Evolutionary conservation across 2,113 vertebrate genomes (phyloP).

Genomic region (Phrynosoma blainvillii): DNA sequence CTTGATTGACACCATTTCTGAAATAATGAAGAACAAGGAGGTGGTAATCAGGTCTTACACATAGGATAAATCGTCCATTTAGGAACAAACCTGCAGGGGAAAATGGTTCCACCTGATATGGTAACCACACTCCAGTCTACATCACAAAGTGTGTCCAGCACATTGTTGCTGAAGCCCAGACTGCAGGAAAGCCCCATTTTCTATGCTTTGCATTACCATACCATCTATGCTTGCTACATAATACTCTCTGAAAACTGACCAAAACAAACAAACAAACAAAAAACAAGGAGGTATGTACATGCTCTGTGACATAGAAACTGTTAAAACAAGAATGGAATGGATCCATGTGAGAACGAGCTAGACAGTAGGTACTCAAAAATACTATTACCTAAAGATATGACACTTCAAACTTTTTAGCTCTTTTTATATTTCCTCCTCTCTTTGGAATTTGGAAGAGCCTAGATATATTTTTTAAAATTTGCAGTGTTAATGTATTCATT

Average conservation of each 20-base stretch:
- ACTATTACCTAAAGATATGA: not conserved
- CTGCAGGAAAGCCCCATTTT: not conserved
- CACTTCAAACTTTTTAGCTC: not conserved
- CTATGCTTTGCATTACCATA: not conserved
- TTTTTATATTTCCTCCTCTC: not conserved
- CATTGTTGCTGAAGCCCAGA: not conserved
- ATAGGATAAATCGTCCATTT: not conserved
- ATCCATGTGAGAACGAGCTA: not conserved
- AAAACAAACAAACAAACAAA: not conserved
- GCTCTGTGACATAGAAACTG: not conserved
- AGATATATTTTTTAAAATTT: not conserved
- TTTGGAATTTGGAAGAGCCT: not conserved
- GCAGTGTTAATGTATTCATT: not conserved
- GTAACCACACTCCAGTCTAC: not conserved
- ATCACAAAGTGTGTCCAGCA: not conserved
- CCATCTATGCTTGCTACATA: not conserved
- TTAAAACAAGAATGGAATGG: not conserved
- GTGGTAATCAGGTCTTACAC: not conserved
- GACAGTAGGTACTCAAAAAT: not conserved
- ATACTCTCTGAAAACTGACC: not conserved
- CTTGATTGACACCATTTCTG: conserved; percentile 9
- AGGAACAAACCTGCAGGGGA: not conserved
- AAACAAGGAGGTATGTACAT: not conserved
- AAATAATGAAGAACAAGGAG: conserved; percentile 7
- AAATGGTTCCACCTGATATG: not conserved